Conservation (phyloP, 2,888 invertebrate genomes). For the Apocheima hispidaria region DNA sequence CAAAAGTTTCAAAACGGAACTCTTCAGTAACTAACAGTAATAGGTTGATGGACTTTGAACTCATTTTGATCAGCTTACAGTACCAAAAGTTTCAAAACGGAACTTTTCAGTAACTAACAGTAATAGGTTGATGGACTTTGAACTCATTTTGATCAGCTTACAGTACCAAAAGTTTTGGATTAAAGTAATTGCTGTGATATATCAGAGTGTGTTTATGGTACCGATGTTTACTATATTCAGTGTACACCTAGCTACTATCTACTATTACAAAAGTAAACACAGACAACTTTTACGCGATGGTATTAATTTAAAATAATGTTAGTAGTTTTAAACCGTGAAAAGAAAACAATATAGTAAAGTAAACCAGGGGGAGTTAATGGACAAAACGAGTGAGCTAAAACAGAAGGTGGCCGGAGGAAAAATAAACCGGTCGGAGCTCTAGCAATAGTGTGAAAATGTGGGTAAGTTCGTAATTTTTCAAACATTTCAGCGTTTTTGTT, state of each 20-base stretch:
- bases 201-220: too few species aligned
- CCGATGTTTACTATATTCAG: too few species aligned
- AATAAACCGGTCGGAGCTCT: constrained; percentile 60
- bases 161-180: neutral
- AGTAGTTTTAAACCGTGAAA: constrained; percentile 47
- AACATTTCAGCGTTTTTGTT: constrained; percentile 56
- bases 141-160: neutral
- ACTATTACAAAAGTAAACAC: constrained; percentile 10
- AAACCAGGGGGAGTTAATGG: constrained; percentile 81
- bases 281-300: constrained; percentile 25
- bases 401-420: constrained; percentile 73
- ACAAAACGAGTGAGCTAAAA: constrained; percentile 82
- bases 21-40: too few species aligned
- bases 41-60: too few species aligned
- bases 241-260: neutral
- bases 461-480: constrained; percentile 48
- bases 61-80: too few species aligned
- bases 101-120: too few species aligned
- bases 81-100: too few species aligned
- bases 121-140: too few species aligned
- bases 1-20: too few species aligned
- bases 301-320: constrained; percentile 51
- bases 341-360: constrained; percentile 68
- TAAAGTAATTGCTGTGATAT: too few species aligned
- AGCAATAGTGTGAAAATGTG: constrained; percentile 45